Conservation (phyloP, 2,797 vertebrate species). For the Tragopan temminckii region DNA sequence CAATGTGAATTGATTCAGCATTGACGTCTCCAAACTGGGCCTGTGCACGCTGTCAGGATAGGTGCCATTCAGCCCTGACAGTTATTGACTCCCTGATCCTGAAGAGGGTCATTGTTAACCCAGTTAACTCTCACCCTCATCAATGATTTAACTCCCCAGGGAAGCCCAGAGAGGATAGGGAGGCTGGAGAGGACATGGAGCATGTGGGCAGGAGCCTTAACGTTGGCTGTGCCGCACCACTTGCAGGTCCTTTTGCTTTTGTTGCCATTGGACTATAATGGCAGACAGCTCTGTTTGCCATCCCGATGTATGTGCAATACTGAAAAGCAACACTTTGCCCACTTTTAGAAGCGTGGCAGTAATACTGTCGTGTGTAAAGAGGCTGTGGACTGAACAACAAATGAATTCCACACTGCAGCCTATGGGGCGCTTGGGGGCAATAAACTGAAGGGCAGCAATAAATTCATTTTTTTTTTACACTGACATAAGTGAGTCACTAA, state of each 20-base stretch:
- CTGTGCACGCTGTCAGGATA: background rate
- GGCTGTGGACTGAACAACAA: background rate
- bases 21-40: background rate
- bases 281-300: background rate
- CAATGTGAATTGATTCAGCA: background rate
- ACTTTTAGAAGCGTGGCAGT: background rate
- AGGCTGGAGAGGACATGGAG: background rate
- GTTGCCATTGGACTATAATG: rapidly evolving
- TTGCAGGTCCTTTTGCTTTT: background rate
- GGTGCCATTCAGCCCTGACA: background rate
- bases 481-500: background rate
- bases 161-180: background rate
- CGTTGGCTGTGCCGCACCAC: background rate
- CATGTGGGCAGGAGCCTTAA: background rate
- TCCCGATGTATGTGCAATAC: rapidly evolving
- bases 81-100: background rate
- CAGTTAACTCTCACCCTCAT: background rate
- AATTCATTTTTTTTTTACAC: background rate
- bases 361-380: rapidly evolving
- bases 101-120: background rate
- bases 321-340: background rate
- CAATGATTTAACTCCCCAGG: background rate
- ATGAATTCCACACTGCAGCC: background rate
- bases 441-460: background rate
- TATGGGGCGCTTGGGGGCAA: background rate